Conservation (phyloP, 2,113 vertebrate species). For the Pungitius pungitius region DNA sequence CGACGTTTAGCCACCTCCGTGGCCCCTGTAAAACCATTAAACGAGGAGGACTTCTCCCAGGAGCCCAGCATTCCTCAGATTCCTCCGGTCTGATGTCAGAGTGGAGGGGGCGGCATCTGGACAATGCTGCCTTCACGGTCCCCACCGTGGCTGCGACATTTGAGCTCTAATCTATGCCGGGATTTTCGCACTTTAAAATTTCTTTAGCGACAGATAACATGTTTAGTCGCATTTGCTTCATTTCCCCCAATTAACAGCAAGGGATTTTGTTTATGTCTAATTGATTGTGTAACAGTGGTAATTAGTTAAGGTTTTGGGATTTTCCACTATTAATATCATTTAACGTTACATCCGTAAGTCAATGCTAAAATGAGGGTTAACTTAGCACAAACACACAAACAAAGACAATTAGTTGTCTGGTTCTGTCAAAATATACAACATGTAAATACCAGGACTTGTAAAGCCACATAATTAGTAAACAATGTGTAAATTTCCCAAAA, state of each 20-base stretch:
- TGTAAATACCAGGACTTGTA: neutral
- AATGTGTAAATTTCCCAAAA: neutral
- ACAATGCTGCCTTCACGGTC: slow-evolving; percentile 50
- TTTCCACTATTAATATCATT: too few species aligned
- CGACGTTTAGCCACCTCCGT: slow-evolving; percentile 70
- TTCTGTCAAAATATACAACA: neutral
- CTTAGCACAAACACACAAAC: neutral
- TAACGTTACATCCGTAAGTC: neutral
- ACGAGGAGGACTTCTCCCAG: slow-evolving; percentile 75
- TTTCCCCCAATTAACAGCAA: neutral
- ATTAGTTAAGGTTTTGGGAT: neutral
- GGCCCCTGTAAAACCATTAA: slow-evolving; percentile 78
- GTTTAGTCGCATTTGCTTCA: neutral
- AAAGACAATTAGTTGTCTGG: neutral
- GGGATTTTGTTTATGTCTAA: neutral
- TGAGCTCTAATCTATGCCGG: neutral
- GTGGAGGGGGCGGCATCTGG: slow-evolving; percentile 63
- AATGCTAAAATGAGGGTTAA: neutral
- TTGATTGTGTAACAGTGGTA: neutral
- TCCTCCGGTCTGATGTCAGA: slow-evolving; percentile 80
- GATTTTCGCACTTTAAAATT: neutral
- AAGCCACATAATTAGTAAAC: neutral
- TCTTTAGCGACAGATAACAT: neutral
- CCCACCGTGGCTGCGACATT: neutral
- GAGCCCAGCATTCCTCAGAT: slow-evolving; percentile 78